phyloP scores from a whole-genome alignment of 2,888 invertebrate species.

The Heteromurus nitidus region DNA sequence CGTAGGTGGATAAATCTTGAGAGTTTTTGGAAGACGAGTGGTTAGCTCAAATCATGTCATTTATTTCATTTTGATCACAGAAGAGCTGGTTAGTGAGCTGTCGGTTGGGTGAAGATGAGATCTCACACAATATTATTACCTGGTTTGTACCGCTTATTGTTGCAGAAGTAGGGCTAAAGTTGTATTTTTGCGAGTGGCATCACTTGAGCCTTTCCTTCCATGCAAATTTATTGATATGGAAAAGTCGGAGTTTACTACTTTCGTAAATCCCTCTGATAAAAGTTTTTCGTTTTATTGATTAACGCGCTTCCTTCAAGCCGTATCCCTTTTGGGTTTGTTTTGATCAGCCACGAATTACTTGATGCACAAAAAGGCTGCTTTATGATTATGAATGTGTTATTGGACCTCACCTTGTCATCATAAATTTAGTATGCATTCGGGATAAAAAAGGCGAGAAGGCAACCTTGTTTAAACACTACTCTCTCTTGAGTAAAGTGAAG shows the following conservation, averaged over 20 bases:
- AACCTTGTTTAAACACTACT: not conserved
- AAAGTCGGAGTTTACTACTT: constrained; percentile 44
- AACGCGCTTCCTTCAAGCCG: not conserved
- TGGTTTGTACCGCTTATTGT: constrained; percentile 54
- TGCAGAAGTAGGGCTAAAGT: constrained; percentile 31
- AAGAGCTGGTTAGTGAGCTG: constrained; percentile 50
- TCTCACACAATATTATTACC: constrained; percentile 58
- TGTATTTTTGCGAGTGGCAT: too few species aligned
- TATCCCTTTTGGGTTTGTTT: constrained; percentile 36
- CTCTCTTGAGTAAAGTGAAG: not conserved
- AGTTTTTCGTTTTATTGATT: constrained; percentile 54
- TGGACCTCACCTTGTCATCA: constrained; percentile 61
- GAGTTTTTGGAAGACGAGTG: constrained; percentile 5
- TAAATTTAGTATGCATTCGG: constrained; percentile 41
- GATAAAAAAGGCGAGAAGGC: constrained; percentile 2
- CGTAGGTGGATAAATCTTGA: constrained; percentile 45
- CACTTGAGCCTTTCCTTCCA: constrained; percentile 26
- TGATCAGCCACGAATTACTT: constrained; percentile 33
- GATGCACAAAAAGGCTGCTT: constrained; percentile 36
- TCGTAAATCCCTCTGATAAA: constrained; percentile 40
- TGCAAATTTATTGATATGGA: constrained; percentile 61
- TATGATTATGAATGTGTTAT: constrained; percentile 60
- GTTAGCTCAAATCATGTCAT: constrained; percentile 53
- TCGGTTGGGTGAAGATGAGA: constrained; percentile 41
- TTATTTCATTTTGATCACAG: constrained; percentile 48